A percentile compares a stretch with the other conserved stretches of the same genome.
Evolutionary conservation across 1,140 invertebrate genomes (phyloP).

Genomic region (Drosophila lacteicornis): DNA sequence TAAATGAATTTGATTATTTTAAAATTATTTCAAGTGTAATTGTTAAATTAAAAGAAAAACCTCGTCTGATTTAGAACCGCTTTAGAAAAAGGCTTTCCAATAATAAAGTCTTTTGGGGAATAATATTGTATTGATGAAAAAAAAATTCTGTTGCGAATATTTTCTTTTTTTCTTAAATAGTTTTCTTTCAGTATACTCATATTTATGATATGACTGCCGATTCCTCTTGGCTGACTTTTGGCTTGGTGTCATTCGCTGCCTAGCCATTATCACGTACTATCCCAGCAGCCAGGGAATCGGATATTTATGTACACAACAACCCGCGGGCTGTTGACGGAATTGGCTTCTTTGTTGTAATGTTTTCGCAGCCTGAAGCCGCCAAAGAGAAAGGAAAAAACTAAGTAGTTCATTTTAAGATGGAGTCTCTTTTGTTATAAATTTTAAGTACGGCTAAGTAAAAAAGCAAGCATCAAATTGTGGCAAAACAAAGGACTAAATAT

Average conservation of each 20-base stretch:
- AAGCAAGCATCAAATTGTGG: constrained; percentile 78
- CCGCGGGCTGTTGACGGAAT: constrained; percentile 64
- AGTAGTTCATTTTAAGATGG: constrained; percentile 78
- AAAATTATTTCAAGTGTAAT: too few relatives aligned
- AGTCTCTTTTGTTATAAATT: constrained; percentile 75
- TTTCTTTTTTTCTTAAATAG: too few relatives aligned
- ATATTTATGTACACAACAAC: constrained; percentile 39
- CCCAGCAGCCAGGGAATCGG: constrained; percentile 37
- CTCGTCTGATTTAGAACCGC: too few relatives aligned
- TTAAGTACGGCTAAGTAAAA: constrained; percentile 81
- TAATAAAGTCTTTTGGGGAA: too few relatives aligned
- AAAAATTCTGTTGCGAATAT: too few relatives aligned
- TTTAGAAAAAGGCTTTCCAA: too few relatives aligned
- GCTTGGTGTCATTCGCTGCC: constrained; percentile 73
- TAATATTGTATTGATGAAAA: too few relatives aligned
- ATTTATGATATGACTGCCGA: constrained; percentile 64
- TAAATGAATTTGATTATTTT: too few relatives aligned
- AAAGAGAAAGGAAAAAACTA: constrained; percentile 49
- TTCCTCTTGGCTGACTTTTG: constrained; percentile 68
- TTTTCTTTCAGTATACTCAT: constrained; percentile 22
- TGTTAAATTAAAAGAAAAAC: too few relatives aligned
- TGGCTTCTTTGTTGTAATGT: constrained; percentile 80
- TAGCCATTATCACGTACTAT: constrained; percentile 79
- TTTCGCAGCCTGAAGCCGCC: constrained; percentile 47
- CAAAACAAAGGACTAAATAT: constrained; percentile 76